Evolutionary conservation across 1,140 invertebrate species (phyloP).

Genomic region (Palaemon carinicauda): DNA sequence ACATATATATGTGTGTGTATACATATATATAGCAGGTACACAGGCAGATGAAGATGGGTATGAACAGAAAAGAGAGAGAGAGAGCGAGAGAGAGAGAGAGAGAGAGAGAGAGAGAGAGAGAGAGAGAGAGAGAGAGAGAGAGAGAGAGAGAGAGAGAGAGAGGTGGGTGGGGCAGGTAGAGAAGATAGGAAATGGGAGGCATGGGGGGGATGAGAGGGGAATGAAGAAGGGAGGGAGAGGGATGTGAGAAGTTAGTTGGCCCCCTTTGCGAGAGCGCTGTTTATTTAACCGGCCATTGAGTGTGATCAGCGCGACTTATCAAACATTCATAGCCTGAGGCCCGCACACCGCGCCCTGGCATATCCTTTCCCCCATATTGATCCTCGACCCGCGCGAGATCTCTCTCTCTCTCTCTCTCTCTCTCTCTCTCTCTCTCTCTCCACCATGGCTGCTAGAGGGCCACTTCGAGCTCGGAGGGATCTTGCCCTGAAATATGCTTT

Average conservation of each 20-base stretch:
- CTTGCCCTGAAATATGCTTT: too few species aligned
- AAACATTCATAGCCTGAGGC: conserved; percentile 43
- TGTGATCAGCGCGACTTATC: conserved; percentile 49
- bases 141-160: not conserved
- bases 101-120: not conserved
- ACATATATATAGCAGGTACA: not conserved
- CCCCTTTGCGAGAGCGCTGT: not conserved
- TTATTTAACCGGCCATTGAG: conserved; percentile 51
- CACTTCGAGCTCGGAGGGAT: not conserved
- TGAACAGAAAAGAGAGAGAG: conserved; percentile 5
- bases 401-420: not conserved
- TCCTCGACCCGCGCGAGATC: not conserved
- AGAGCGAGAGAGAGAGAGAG: not conserved
- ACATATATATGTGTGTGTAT: not conserved
- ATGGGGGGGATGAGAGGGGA: not conserved
- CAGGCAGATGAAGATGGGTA: not conserved
- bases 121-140: not conserved
- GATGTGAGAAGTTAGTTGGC: not conserved
- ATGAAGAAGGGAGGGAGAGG: not conserved
- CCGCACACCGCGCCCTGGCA: not conserved
- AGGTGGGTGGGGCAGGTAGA: too few species aligned
- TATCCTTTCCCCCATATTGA: not conserved
- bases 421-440: not conserved
- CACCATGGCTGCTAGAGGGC: too few species aligned
- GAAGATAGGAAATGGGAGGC: too few species aligned